Conservation (phyloP, 2,797 vertebrate species). For the Muscicapa striata region DNA sequence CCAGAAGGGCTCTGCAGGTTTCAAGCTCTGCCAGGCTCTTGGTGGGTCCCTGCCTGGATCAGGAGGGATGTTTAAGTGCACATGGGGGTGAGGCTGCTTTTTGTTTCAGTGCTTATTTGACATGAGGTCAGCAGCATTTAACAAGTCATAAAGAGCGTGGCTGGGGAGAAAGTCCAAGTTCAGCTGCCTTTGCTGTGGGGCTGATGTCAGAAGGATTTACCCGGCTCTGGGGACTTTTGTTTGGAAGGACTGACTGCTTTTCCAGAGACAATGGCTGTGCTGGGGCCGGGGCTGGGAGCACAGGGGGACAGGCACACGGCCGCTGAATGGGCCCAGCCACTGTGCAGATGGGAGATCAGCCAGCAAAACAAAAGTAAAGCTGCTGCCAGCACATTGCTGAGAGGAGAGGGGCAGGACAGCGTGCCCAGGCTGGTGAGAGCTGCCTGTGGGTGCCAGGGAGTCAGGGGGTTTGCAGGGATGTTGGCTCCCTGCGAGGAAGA, state of each 20-base stretch:
- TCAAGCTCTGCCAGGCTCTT: neutral
- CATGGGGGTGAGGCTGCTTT: neutral
- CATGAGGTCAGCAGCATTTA: constrained; percentile 55
- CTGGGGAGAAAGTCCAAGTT: constrained; percentile 56
- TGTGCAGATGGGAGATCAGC: constrained; percentile 78
- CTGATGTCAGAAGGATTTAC: constrained; percentile 79
- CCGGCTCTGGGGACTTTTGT: constrained; percentile 78
- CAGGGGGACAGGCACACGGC: constrained; percentile 8
- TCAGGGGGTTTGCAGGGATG: neutral
- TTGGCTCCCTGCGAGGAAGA: neutral
- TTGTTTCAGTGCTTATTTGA: neutral
- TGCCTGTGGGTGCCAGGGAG: neutral
- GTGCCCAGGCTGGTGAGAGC: neutral
- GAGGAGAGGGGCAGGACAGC: constrained; percentile 44
- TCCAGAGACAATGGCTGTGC: constrained; percentile 71
- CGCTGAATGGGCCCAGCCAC: constrained; percentile 71
- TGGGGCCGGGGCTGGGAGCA: constrained; percentile 26
- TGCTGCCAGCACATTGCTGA: constrained; percentile 78
- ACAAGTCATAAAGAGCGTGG: neutral
- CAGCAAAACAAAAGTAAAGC: constrained; percentile 79
- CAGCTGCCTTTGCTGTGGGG: constrained; percentile 67
- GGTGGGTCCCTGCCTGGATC: neutral
- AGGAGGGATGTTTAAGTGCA: neutral
- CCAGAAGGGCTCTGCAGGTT: neutral
- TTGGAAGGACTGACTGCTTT: constrained; percentile 67